Base-by-base conservation (phyloP, 2,888 invertebrate genomes). In the Tetropium fuscum region DNA sequence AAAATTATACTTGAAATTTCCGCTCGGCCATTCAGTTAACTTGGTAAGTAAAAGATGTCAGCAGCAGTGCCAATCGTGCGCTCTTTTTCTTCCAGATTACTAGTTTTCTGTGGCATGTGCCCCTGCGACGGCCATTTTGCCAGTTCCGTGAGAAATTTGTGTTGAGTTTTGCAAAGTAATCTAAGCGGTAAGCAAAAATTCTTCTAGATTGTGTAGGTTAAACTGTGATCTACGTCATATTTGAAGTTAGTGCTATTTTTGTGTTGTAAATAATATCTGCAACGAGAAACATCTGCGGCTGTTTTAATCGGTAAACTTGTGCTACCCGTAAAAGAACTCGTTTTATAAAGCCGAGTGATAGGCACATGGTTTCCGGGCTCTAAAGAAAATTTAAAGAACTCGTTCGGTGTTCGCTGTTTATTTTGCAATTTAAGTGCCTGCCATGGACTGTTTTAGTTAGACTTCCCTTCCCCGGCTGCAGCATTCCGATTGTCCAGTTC, bases 101-200 rank as follows among this genome's bases (percentile, higher is more conserved):
- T 76, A 80, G 83, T 82, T 83, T 81, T 84, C 82, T 80, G 83
- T 86, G 86, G 87, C 87, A 87, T 87, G 87, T 87, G 87, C 86
- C 86, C 86, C 84, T 83, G 84, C 82, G 86, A 86, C 87, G 85
- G 87, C 87, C 87, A 87, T 87, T 87, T 87, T 87, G 85, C 85
- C 85, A 82, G 86, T 86, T 86, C 84, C 83, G 85, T 83, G 85
- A 84, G 86, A 86, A 86, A 85, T 86, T n/a, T 84, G 85, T 85
- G 84, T 85, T 83, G 83, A 85, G 83, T 85, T 85, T 81, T 81
- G 82, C 80, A 79, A 84, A 84, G 84, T 84, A 84, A 83, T 84
- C 81, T 82, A 60, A 84, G 84, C 84, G 86, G 86, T 86, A 86
- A 86, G 86, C 79, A 63, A 73, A 70, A 72, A 71, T 72, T 69